Evolutionary conservation across 1,140 invertebrate genomes (phyloP).

Genomic region (Aphaenogaster rudis): DNA sequence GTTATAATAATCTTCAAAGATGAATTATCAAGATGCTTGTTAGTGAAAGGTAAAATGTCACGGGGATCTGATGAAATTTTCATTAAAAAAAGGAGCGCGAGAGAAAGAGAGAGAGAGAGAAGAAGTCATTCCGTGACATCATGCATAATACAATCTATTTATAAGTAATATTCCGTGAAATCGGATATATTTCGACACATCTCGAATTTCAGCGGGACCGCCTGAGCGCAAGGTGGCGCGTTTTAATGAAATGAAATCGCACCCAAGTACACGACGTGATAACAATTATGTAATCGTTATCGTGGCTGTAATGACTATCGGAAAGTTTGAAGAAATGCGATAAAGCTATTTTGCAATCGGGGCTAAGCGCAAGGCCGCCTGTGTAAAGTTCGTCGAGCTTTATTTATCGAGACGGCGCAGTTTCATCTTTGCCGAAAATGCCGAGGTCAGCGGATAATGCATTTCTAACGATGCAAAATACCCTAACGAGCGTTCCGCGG

Average conservation of each 20-base stretch:
- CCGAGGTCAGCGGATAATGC: not conserved
- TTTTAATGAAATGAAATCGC: not conserved
- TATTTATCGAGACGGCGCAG: not conserved
- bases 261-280: not conserved
- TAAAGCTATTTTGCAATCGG: conserved; percentile 55
- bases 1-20: not conserved
- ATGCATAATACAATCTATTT: conserved; percentile 36
- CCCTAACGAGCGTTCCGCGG: not conserved
- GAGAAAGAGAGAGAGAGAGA: not conserved
- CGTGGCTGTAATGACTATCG: not conserved
- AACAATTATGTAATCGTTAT: conserved; percentile 63
- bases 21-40: not conserved
- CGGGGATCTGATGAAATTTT: not conserved
- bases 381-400: not conserved
- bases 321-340: conserved; percentile 42
- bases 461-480: conserved; percentile 17
- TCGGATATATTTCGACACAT: conserved; percentile 13
- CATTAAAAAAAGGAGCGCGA: not conserved
- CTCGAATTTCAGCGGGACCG: conserved; percentile 23
- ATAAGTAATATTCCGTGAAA: conserved; percentile 29
- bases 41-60: not conserved
- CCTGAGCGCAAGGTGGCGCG: not conserved
- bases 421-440: not conserved
- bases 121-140: not conserved
- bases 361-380: conserved; percentile 32